phyloP scores from a whole-genome alignment of 2,888 invertebrate species.

The Shargacucullia verbasci region DNA sequence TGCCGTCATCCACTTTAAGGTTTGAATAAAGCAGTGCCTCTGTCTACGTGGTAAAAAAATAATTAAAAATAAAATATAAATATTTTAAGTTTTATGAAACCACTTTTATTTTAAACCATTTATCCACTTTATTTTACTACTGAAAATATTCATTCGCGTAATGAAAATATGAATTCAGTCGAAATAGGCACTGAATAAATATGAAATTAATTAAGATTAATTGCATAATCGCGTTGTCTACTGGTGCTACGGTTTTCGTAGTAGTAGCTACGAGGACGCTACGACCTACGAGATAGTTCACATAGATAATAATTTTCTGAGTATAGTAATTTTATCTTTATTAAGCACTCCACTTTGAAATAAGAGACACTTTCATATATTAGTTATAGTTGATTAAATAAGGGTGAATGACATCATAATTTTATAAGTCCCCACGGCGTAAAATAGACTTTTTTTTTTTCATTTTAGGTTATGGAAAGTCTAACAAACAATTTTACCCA shows the following conservation, averaged over 20 bases:
- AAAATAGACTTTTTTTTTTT: too few relatives aligned
- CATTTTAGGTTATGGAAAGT: too few relatives aligned
- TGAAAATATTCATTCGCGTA: background rate
- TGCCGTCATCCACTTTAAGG: too few relatives aligned
- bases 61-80: background rate
- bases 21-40: too few relatives aligned
- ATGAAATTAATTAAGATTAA: slow-evolving; percentile 4
- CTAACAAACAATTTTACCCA: too few relatives aligned
- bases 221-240: background rate
- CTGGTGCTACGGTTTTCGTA: slow-evolving; percentile 4
- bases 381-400: background rate
- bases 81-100: background rate
- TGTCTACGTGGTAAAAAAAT: too few relatives aligned
- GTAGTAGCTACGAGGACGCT: slow-evolving; percentile 5
- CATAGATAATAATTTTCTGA: background rate
- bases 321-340: background rate
- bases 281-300: background rate
- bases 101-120: background rate
- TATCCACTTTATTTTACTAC: background rate
- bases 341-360: background rate
- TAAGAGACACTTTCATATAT: background rate
- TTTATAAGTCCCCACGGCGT: too few relatives aligned
- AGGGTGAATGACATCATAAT: too few relatives aligned
- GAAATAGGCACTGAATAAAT: background rate
- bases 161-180: background rate